Evolutionary conservation across 2,113 vertebrate genomes (phyloP).

Genomic region (Podiceps cristatus): DNA sequence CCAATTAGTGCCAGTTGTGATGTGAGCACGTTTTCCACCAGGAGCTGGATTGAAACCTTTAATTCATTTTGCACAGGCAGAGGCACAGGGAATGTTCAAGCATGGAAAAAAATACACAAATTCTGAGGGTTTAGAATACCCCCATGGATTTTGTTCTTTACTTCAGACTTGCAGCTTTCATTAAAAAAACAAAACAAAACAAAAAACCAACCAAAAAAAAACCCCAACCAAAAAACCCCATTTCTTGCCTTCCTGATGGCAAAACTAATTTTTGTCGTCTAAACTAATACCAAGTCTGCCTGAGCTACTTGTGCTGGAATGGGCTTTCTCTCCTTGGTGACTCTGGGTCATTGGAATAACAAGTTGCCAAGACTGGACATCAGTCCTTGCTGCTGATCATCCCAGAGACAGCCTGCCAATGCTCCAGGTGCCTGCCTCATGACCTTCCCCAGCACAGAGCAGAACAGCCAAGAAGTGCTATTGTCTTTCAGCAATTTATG

Average conservation of each 20-base stretch:
- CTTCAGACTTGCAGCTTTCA: background rate
- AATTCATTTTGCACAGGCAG: background rate
- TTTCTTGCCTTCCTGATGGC: background rate
- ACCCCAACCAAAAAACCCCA: too few relatives aligned
- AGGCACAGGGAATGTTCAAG: background rate
- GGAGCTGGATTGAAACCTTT: background rate
- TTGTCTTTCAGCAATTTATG: background rate
- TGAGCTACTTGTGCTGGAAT: background rate
- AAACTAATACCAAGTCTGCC: background rate
- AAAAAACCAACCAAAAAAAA: too few relatives aligned
- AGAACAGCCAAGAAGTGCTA: background rate
- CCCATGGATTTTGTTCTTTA: background rate
- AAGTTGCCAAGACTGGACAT: background rate
- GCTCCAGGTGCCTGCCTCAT: accelerated
- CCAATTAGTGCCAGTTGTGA: slow-evolving; percentile 30
- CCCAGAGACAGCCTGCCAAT: background rate
- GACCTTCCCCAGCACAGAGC: background rate
- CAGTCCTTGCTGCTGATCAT: background rate
- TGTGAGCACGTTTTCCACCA: background rate
- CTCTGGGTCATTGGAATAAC: background rate
- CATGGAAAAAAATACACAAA: background rate
- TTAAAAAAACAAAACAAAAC: background rate
- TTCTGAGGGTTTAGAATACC: background rate
- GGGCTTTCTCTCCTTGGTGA: background rate
- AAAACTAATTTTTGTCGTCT: background rate